Conservation (phyloP, 2,797 vertebrate species). For the Triplophysa yarkandensis region DNA sequence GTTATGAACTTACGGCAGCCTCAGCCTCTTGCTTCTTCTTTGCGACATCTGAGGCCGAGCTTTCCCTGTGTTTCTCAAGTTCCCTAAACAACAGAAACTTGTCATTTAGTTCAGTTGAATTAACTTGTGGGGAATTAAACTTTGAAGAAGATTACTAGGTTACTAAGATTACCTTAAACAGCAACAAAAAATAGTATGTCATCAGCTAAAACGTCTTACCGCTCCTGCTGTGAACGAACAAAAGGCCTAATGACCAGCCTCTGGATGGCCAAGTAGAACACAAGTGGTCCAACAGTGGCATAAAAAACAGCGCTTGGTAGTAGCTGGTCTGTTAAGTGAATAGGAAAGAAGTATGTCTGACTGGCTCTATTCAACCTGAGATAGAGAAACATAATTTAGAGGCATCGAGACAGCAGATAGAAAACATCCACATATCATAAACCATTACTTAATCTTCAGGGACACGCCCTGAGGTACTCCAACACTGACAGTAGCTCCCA, state of each 20-base stretch:
- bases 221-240: constrained; percentile 90
- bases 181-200: constrained; percentile 31
- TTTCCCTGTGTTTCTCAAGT: constrained; percentile 92
- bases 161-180: not conserved
- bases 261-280: constrained; percentile 92
- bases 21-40: constrained; percentile 96
- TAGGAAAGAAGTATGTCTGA: constrained; percentile 97
- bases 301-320: constrained; percentile 97
- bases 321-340: constrained; percentile 96
- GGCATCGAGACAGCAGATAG: not conserved
- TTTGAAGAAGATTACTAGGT: not conserved
- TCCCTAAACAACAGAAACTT: constrained; percentile 77
- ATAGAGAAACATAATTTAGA: constrained; percentile 6
- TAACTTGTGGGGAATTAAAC: not conserved
- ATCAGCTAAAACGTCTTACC: constrained; percentile 75
- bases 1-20: constrained; percentile 82
- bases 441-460: constrained; percentile 94
- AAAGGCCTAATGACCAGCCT: constrained; percentile 93
- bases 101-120: no score
- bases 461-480: constrained; percentile 96
- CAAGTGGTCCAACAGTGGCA: constrained; percentile 92
- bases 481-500: constrained; percentile 92
- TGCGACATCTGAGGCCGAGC: constrained; percentile 84
- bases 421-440: not conserved
- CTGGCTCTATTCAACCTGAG: constrained; percentile 93